These are phyloP conservation scores for Parochlus steinenii DNA, from an alignment of 2,888 invertebrate species.

Conservation along the genomic window DNA sequence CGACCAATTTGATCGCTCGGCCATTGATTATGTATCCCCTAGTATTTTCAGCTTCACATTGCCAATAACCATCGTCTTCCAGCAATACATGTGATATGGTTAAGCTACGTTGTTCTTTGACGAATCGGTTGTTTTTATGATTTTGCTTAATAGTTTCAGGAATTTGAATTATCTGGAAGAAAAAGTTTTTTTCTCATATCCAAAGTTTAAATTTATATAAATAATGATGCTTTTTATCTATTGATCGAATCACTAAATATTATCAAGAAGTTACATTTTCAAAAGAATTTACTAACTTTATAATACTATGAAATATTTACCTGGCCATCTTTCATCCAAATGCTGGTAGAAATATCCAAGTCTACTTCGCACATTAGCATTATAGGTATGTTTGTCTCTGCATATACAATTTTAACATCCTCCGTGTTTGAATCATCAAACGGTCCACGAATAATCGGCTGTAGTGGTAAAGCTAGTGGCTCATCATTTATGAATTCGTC, in stretches of 20 bases:
- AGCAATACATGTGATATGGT: slow-evolving; percentile 32
- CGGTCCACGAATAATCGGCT: slow-evolving; percentile 27
- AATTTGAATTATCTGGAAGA: slow-evolving; percentile 26
- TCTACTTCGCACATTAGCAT: slow-evolving; percentile 39
- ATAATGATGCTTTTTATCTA: too few relatives aligned
- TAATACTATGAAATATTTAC: too few relatives aligned
- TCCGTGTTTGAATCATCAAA: slow-evolving; percentile 22
- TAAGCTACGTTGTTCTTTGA: slow-evolving; percentile 29
- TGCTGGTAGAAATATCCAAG: slow-evolving; percentile 37
- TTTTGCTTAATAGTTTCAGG: slow-evolving; percentile 25
- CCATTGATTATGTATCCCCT: slow-evolving; percentile 43
- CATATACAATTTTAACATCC: slow-evolving; percentile 32
- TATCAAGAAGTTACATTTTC: too few relatives aligned
- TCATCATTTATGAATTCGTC: slow-evolving; percentile 16
- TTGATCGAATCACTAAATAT: too few relatives aligned
- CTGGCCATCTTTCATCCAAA: slow-evolving; percentile 42
- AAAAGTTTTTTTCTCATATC: slow-evolving; percentile 1
- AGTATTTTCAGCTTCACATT: slow-evolving; percentile 50
- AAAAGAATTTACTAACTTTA: too few relatives aligned
- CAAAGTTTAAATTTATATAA: not conserved
- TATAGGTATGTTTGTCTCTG: slow-evolving; percentile 38
- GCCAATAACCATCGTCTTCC: slow-evolving; percentile 59
- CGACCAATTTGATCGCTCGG: slow-evolving; percentile 44
- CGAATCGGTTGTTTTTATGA: slow-evolving; percentile 30
- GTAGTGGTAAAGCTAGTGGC: slow-evolving; percentile 24